These are phyloP conservation scores for Scaptomyza flava DNA, from an alignment of 2,888 invertebrate species.

Conservation along the genomic window DNA sequence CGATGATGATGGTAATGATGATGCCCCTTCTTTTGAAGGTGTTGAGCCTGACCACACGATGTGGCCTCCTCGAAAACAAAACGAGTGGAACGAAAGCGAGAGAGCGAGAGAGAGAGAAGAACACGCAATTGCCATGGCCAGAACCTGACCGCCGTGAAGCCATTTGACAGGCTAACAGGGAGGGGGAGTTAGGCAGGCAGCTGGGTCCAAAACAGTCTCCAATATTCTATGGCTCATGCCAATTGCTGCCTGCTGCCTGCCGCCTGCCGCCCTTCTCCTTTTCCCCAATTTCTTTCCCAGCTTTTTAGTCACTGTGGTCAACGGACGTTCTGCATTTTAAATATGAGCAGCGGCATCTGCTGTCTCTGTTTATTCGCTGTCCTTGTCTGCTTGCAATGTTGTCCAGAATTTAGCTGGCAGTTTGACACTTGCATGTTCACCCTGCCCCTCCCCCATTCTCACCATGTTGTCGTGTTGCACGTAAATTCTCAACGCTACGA, in stretches of 20 bases:
- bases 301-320: constrained; percentile 55
- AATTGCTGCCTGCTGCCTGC: constrained; percentile 24
- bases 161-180: constrained; percentile 52
- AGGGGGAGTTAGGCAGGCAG: neutral
- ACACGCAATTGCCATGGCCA: constrained; percentile 54
- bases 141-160: constrained; percentile 69
- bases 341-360: constrained; percentile 62
- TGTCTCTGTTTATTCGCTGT: constrained; percentile 11
- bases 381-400: constrained; percentile 59
- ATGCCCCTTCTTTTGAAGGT: constrained; percentile 66
- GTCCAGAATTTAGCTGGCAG: constrained; percentile 69
- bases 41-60: constrained; percentile 66
- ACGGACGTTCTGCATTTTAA: constrained; percentile 68
- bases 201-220: constrained; percentile 21
- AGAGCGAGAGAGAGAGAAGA: constrained; percentile 3
- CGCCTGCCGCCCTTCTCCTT: neutral
- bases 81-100: neutral
- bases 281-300: neutral
- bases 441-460: neutral
- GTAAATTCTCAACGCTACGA: constrained; percentile 65
- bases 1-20: constrained; percentile 76
- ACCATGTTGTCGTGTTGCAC: constrained; percentile 72
- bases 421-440: constrained; percentile 56
- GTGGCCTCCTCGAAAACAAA: constrained; percentile 17
- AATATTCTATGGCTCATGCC: constrained; percentile 31